Conservation (phyloP, 2,797 vertebrate genomes). For the Anomalospiza imberbis region DNA sequence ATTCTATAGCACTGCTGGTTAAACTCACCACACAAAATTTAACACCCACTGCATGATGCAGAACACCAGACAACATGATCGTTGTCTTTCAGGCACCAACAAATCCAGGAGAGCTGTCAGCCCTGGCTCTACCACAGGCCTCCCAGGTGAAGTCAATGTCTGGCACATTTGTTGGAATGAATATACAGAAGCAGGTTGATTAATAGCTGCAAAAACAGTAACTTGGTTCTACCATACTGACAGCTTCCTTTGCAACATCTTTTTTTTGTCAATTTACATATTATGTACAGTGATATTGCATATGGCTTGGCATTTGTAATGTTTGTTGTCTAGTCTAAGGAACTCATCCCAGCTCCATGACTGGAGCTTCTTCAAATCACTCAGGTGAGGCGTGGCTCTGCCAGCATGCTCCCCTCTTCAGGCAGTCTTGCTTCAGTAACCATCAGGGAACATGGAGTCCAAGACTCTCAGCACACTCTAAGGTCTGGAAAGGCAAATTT, state of each 20-base stretch:
- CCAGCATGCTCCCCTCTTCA: background rate
- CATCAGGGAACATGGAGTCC: accelerated
- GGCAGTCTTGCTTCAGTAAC: accelerated
- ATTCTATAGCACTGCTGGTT: background rate
- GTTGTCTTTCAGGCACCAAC: background rate
- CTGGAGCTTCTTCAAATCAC: background rate
- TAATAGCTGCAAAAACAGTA: background rate
- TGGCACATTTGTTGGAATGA: background rate
- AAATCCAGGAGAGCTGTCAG: background rate
- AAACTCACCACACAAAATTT: background rate
- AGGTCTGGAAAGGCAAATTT: background rate
- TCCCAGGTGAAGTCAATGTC: background rate
- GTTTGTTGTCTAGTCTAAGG: background rate
- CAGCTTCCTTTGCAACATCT: background rate
- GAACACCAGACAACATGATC: background rate
- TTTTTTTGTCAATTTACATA: background rate
- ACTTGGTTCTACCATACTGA: background rate
- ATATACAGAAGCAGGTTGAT: background rate
- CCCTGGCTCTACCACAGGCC: background rate
- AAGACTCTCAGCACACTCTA: background rate
- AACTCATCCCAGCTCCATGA: background rate
- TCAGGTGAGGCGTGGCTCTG: background rate
- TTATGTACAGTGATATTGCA: background rate
- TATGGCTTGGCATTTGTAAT: background rate
- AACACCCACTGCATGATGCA: background rate